Evolutionary conservation across 2,888 invertebrate genomes (phyloP).

Genomic region (Ennomos quercinarius): DNA sequence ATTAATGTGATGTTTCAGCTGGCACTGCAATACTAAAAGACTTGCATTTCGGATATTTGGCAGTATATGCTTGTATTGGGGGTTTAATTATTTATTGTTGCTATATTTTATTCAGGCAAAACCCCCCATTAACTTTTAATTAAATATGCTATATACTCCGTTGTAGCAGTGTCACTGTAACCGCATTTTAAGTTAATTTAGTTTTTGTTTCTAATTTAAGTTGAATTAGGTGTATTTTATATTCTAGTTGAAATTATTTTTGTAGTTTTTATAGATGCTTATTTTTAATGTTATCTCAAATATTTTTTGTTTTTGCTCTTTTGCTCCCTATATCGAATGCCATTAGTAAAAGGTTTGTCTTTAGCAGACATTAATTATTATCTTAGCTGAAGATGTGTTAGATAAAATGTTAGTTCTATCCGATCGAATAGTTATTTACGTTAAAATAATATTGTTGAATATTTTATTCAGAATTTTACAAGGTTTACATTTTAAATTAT

Average conservation of each 20-base stretch:
- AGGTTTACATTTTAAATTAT: slow-evolving; percentile 81
- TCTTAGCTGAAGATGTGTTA: slow-evolving; percentile 29
- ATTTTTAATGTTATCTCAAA: slow-evolving; percentile 48
- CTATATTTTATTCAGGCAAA: not conserved
- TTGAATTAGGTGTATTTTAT: slow-evolving; percentile 20
- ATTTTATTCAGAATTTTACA: slow-evolving; percentile 82
- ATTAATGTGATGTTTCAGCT: slow-evolving; percentile 30
- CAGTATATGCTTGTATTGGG: slow-evolving; percentile 19
- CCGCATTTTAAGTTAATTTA: slow-evolving; percentile 4
- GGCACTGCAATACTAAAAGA: too few relatives aligned
- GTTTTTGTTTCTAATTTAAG: slow-evolving; percentile 2
- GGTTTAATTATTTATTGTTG: not conserved
- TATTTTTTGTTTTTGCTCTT: slow-evolving; percentile 41
- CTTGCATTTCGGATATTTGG: too few relatives aligned
- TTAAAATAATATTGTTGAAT: slow-evolving; percentile 72
- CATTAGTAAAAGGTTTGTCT: slow-evolving; percentile 60
- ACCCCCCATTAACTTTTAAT: too few relatives aligned
- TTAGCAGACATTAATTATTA: slow-evolving; percentile 18
- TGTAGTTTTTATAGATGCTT: slow-evolving; percentile 36
- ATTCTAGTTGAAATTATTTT: slow-evolving; percentile 27
- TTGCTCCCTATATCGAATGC: slow-evolving; percentile 61
- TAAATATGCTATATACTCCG: too few relatives aligned
- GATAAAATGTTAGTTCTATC: slow-evolving; percentile 21
- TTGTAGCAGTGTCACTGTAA: not conserved
- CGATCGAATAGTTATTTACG: slow-evolving; percentile 57